phyloP scores from a whole-genome alignment of 2,797 vertebrate genomes.

The Onychomys torridus region DNA sequence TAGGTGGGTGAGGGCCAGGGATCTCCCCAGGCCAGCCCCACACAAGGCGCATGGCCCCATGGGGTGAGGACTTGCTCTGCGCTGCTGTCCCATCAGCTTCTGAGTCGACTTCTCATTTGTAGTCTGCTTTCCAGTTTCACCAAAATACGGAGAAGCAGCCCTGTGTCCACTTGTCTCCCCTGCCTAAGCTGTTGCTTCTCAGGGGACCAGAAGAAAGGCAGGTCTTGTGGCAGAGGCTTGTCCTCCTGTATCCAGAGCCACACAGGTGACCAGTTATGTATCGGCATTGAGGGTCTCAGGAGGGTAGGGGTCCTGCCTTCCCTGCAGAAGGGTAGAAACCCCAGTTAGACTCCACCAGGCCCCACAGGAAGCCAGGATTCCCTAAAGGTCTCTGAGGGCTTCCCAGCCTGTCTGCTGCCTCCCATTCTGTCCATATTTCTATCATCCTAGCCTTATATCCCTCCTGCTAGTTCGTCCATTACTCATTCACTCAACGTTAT shows the following conservation, averaged over 20 bases:
- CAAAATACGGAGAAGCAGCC: neutral
- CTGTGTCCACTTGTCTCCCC: neutral
- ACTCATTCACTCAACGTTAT: neutral
- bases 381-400: neutral
- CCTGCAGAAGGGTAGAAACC: neutral
- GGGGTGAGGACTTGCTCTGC: neutral
- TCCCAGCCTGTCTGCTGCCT: neutral
- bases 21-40: neutral
- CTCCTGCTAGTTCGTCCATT: neutral
- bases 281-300: neutral
- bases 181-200: neutral
- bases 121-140: neutral
- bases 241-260: neutral
- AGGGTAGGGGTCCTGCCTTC: neutral
- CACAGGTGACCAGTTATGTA: neutral
- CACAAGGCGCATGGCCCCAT: rapidly evolving
- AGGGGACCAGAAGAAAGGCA: neutral
- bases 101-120: neutral
- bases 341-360: neutral
- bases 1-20: neutral
- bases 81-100: neutral
- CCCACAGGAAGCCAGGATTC: neutral
- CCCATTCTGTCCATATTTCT: neutral
- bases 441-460: neutral
- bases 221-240: neutral